A percentile compares a stretch with the other conserved stretches of the same genome.
Evolutionary conservation across 2,113 vertebrate genomes (phyloP).

Genomic region (Myotis brandtii): DNA sequence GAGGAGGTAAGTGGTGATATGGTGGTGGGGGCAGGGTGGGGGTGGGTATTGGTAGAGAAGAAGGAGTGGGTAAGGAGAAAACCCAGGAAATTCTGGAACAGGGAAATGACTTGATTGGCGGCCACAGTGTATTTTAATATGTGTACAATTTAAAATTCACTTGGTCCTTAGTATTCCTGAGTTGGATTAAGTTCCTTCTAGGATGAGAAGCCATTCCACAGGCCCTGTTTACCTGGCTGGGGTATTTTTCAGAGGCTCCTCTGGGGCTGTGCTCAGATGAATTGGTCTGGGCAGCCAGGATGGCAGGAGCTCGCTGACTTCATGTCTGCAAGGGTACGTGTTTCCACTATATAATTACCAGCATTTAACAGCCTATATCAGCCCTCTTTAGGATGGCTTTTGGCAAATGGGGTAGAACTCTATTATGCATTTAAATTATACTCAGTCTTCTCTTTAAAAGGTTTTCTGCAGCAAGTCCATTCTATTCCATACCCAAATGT

Average conservation of each 20-base stretch:
- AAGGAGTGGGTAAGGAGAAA: background rate
- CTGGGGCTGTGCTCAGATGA: background rate
- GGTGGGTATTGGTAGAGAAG: background rate
- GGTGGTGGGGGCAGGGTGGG: background rate
- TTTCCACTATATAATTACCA: slow-evolving; percentile 55
- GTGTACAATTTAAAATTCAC: background rate
- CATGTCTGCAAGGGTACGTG: slow-evolving; percentile 59
- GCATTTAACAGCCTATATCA: slow-evolving; percentile 1
- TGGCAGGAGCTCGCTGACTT: slow-evolving; percentile 60
- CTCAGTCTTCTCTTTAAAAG: slow-evolving; percentile 17
- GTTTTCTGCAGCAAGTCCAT: slow-evolving; percentile 1
- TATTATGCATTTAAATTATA: slow-evolving; percentile 57
- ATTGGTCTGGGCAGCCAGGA: slow-evolving; percentile 10
- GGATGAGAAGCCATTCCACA: background rate
- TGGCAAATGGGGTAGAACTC: slow-evolving; percentile 46
- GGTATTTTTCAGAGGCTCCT: background rate
- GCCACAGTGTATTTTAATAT: background rate
- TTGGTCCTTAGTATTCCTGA: background rate
- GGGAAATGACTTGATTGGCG: slow-evolving; percentile 35
- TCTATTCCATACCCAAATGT: background rate
- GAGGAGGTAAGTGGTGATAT: background rate
- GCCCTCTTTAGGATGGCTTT: slow-evolving; percentile 50
- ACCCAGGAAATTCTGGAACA: slow-evolving; percentile 58
- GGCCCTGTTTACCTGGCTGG: background rate
- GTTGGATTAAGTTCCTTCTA: background rate